phyloP scores from a whole-genome alignment of 2,113 vertebrate species.

The Microtus ochrogaster region DNA sequence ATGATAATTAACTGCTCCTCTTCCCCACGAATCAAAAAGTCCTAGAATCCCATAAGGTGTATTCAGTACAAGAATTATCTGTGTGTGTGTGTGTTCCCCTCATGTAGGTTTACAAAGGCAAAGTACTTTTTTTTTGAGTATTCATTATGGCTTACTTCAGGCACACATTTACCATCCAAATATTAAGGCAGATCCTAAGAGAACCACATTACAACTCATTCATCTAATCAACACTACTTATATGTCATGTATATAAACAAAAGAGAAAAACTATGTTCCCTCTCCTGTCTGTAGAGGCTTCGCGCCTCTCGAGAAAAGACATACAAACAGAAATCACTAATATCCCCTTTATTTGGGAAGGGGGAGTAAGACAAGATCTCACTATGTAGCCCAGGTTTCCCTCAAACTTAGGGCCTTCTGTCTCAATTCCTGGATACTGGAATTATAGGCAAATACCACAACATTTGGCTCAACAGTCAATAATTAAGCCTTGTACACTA shows the following conservation, averaged over 20 bases:
- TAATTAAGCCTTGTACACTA: background rate
- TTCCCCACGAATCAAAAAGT: background rate
- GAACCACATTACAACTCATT: background rate
- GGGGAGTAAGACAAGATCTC: background rate
- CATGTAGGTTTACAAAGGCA: background rate
- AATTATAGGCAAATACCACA: background rate
- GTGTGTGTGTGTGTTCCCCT: too few relatives aligned
- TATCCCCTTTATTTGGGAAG: background rate
- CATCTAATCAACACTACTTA: background rate
- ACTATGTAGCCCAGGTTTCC: background rate
- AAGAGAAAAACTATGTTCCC: background rate
- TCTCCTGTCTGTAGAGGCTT: background rate
- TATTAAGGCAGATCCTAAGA: slow-evolving; percentile 25
- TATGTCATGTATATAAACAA: background rate
- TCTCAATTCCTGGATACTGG: background rate
- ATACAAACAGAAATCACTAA: background rate
- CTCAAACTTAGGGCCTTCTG: background rate
- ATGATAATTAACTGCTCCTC: background rate
- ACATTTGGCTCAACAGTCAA: background rate
- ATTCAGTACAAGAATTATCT: background rate
- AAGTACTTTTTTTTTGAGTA: background rate
- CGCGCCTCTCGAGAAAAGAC: background rate
- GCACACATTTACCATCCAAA: slow-evolving; percentile 22
- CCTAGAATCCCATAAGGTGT: background rate
- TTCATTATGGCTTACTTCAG: slow-evolving; percentile 32